These are phyloP conservation scores for Bombus affinis DNA, from an alignment of 1,140 invertebrate species.

Conservation along the genomic window DNA sequence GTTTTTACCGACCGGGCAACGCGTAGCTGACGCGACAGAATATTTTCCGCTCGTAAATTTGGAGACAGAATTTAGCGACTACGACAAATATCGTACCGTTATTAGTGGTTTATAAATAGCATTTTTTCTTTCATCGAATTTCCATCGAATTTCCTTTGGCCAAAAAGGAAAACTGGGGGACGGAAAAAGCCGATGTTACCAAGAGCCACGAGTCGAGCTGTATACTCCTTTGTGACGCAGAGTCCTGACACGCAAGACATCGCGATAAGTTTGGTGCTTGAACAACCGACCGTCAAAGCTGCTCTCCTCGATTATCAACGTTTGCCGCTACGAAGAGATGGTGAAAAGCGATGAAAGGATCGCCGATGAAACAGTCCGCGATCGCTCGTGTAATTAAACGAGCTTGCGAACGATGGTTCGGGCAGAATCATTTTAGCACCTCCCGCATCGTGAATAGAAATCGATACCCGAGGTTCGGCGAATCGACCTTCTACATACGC, in stretches of 20 bases:
- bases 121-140: no score
- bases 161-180: neutral
- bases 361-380: slow-evolving; percentile 3
- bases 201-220: neutral
- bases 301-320: slow-evolving; percentile 52
- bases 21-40: neutral
- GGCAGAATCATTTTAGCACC: slow-evolving; percentile 17
- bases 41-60: neutral
- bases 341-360: neutral
- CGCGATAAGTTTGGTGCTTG: slow-evolving; percentile 30
- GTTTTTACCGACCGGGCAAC: neutral
- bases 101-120: no score
- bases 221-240: neutral
- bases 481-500: no score
- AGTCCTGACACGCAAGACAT: slow-evolving; percentile 36
- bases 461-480: neutral
- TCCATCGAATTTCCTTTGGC: no score
- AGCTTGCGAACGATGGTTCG: neutral
- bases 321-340: neutral
- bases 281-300: slow-evolving; percentile 35
- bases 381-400: slow-evolving; percentile 28
- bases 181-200: neutral
- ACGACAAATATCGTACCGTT: neutral
- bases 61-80: neutral
- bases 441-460: neutral